Conservation (phyloP, 2,888 invertebrate genomes). For the Selenia dentaria region DNA sequence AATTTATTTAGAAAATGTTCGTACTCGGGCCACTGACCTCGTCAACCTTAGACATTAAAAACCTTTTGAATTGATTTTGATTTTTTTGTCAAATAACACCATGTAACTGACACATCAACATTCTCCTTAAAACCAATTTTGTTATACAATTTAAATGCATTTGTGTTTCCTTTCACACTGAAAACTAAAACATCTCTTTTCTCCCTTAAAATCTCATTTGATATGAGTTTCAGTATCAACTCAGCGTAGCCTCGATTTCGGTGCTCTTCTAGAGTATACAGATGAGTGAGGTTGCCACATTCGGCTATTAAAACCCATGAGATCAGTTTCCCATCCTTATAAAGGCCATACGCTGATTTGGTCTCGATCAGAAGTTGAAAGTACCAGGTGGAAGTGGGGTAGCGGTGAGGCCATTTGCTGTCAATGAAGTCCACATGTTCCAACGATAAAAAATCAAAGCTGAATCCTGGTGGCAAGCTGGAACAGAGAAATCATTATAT, state of each 20-base stretch:
- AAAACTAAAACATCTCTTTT: conserved; percentile 48
- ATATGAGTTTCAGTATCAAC: conserved; percentile 49
- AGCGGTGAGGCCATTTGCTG: conserved; percentile 55
- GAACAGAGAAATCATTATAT: too few relatives aligned
- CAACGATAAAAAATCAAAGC: conserved; percentile 3
- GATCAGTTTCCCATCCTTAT: conserved; percentile 38
- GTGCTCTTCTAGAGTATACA: conserved; percentile 54
- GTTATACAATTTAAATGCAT: conserved; percentile 49
- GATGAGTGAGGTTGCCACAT: conserved; percentile 53
- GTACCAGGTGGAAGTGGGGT: conserved; percentile 44
- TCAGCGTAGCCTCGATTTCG: conserved; percentile 60
- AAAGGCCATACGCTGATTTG: conserved; percentile 56
- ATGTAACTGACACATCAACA: conserved; percentile 34
- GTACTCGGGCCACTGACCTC: too few relatives aligned
- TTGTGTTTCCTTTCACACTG: conserved; percentile 47
- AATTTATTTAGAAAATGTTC: too few relatives aligned
- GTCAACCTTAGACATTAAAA: too few relatives aligned
- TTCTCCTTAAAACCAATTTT: conserved; percentile 48
- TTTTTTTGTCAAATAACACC: conserved; percentile 33
- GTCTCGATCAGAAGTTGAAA: conserved; percentile 50
- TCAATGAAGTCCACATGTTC: conserved; percentile 48
- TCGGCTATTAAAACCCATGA: conserved; percentile 59
- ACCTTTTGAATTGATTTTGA: too few relatives aligned
- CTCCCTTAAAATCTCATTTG: conserved; percentile 45
- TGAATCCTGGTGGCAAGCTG: conserved; percentile 18